Conservation (phyloP, 2,888 invertebrate genomes). For the Oscheius sp. region DNA sequence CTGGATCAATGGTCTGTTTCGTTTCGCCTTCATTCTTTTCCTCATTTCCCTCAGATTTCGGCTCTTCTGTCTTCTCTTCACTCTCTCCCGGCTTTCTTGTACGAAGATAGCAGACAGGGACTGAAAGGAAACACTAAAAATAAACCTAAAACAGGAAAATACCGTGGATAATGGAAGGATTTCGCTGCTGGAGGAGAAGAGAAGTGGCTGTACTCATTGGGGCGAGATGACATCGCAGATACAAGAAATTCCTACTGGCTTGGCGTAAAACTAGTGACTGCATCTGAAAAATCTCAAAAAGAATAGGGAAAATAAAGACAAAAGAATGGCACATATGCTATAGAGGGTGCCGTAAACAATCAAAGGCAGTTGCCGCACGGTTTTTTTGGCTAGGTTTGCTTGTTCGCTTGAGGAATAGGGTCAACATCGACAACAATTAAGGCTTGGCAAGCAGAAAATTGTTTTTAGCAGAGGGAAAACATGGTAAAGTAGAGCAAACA, state of each 20-base stretch:
- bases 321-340: too few relatives aligned
- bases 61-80: conserved; percentile 15
- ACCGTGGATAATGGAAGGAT: conserved; percentile 7
- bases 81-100: conserved; percentile 17
- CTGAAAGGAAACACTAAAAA: background rate
- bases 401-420: too few relatives aligned
- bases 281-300: conserved; percentile 1
- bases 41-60: background rate
- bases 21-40: background rate
- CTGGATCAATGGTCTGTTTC: conserved; percentile 24
- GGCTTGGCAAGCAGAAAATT: too few relatives aligned
- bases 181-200: background rate
- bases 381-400: too few relatives aligned
- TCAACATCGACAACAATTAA: too few relatives aligned
- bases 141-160: background rate
- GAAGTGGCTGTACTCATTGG: conserved; percentile 6
- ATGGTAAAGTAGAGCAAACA: too few relatives aligned
- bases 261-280: conserved; percentile 6
- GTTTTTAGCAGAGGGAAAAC: too few relatives aligned
- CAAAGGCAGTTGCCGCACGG: too few relatives aligned
- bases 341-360: too few relatives aligned
- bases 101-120: conserved; percentile 5
- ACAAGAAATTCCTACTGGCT: background rate
- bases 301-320: too few relatives aligned
- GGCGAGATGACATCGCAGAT: background rate